Conservation (phyloP, 2,113 vertebrate genomes). For the Xenopus borealis region DNA sequence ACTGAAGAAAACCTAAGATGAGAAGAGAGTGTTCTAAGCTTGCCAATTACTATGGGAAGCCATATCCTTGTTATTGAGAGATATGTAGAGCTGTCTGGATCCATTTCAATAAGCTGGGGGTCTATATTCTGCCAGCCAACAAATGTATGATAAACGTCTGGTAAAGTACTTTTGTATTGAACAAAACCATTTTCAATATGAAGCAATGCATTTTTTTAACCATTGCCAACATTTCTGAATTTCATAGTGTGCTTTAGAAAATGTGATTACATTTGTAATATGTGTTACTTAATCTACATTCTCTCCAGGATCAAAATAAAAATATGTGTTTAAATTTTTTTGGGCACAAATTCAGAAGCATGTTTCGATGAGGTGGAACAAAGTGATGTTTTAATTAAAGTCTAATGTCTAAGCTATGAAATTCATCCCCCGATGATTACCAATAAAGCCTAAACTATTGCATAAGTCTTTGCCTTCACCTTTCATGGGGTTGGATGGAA, state of each 20-base stretch:
- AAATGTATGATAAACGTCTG: constrained; percentile 48
- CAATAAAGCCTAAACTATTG: not conserved
- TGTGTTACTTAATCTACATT: constrained; percentile 40
- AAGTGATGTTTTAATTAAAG: constrained; percentile 38
- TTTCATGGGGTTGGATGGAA: too few relatives aligned
- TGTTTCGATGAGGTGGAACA: constrained; percentile 6
- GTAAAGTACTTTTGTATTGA: constrained; percentile 41
- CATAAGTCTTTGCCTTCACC: too few relatives aligned
- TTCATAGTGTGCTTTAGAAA: constrained; percentile 41
- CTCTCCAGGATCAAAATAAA: constrained; percentile 44
- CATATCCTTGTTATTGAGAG: constrained; percentile 66
- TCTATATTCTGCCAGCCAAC: constrained; percentile 63
- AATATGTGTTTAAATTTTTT: constrained; percentile 40
- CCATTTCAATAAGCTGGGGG: constrained; percentile 72
- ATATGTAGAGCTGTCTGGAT: constrained; percentile 71
- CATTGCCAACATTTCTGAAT: constrained; percentile 39
- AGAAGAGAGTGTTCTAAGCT: constrained; percentile 70
- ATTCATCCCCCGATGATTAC: not conserved
- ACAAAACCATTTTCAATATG: constrained; percentile 42
- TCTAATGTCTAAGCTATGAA: not conserved
- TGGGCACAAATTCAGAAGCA: constrained; percentile 25
- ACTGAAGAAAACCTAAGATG: constrained; percentile 63
- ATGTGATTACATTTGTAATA: constrained; percentile 47
- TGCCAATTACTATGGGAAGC: constrained; percentile 72
- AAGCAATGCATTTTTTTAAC: constrained; percentile 38